Conservation (phyloP, 1,140 invertebrate species). For the Leptinotarsa lineolata region DNA sequence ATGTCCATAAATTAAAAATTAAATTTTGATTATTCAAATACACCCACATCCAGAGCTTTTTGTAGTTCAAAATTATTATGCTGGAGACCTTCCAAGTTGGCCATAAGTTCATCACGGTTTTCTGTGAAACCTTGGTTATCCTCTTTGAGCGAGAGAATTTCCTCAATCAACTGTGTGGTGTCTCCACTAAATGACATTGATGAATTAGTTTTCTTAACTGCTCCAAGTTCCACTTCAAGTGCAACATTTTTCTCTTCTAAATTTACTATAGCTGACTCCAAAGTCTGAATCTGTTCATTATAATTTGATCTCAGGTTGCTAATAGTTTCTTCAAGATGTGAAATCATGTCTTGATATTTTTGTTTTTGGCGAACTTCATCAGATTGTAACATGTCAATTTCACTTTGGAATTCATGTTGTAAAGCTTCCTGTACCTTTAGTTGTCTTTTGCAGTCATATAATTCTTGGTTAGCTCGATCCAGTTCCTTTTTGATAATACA, state of each 20-base stretch:
- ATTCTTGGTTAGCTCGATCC: slow-evolving; percentile 32
- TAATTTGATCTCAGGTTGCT: slow-evolving; percentile 1
- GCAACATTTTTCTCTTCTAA: slow-evolving; percentile 29
- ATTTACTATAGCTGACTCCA: slow-evolving; percentile 20
- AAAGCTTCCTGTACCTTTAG: slow-evolving; percentile 24
- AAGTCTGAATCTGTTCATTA: slow-evolving; percentile 11
- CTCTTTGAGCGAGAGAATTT: slow-evolving; percentile 23
- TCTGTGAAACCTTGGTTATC: slow-evolving; percentile 21
- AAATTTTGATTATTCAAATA: background rate
- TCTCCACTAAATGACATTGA: background rate
- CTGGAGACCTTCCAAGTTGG: background rate
- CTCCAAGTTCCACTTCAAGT: background rate
- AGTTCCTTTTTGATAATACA: slow-evolving; percentile 18
- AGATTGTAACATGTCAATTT: slow-evolving; percentile 35
- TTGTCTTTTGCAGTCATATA: slow-evolving; percentile 33
- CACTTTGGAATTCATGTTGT: slow-evolving; percentile 27
- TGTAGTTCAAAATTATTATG: background rate
- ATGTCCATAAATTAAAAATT: no score
- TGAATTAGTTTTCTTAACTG: slow-evolving; percentile 16
- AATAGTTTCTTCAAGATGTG: slow-evolving; percentile 25
- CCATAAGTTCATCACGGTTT: background rate
- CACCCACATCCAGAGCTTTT: background rate
- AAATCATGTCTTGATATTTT: slow-evolving; percentile 25
- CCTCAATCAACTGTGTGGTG: slow-evolving; percentile 13
- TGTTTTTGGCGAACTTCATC: slow-evolving; percentile 20